These are phyloP conservation scores for Aphidius ervi DNA, from an alignment of 1,140 invertebrate genomes.

Conservation along the genomic window DNA sequence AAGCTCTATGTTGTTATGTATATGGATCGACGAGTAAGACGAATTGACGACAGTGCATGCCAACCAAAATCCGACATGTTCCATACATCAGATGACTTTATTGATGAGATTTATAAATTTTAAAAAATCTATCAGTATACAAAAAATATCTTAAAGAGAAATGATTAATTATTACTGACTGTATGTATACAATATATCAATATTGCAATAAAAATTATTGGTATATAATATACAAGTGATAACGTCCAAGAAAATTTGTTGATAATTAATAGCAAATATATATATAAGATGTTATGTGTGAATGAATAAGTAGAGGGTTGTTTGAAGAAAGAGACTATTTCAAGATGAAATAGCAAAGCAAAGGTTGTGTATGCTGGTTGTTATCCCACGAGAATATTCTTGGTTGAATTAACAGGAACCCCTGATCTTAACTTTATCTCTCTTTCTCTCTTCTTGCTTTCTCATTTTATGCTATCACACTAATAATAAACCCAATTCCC, in stretches of 20 bases:
- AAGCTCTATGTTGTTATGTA: slow-evolving; percentile 6
- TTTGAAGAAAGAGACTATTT: background rate
- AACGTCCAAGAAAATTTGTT: background rate
- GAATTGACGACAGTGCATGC: slow-evolving; percentile 47
- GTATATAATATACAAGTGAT: slow-evolving; percentile 5
- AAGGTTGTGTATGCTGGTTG: slow-evolving; percentile 28
- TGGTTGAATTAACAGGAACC: slow-evolving; percentile 51
- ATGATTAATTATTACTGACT: background rate
- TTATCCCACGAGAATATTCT: slow-evolving; percentile 43
- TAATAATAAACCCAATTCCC: slow-evolving; percentile 56
- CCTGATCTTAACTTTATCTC: slow-evolving; percentile 37
- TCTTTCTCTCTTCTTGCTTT: slow-evolving; percentile 23
- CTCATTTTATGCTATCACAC: slow-evolving; percentile 46
- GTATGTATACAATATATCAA: too few species aligned
- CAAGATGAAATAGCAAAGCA: slow-evolving; percentile 16
- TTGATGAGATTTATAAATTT: background rate
- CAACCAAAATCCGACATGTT: slow-evolving; percentile 35
- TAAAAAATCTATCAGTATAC: too few species aligned
- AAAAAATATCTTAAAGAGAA: slow-evolving; percentile 28
- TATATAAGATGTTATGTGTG: slow-evolving; percentile 5
- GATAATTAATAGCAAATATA: slow-evolving; percentile 8
- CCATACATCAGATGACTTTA: slow-evolving; percentile 42
- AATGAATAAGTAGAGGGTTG: background rate
- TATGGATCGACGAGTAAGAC: slow-evolving; percentile 43
- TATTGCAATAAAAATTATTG: background rate